Percentiles rank a stretch among this genome's conserved stretches.
phyloP scores from a whole-genome alignment of 2,797 vertebrate species.

The Chaetodon trifasciatus region DNA sequence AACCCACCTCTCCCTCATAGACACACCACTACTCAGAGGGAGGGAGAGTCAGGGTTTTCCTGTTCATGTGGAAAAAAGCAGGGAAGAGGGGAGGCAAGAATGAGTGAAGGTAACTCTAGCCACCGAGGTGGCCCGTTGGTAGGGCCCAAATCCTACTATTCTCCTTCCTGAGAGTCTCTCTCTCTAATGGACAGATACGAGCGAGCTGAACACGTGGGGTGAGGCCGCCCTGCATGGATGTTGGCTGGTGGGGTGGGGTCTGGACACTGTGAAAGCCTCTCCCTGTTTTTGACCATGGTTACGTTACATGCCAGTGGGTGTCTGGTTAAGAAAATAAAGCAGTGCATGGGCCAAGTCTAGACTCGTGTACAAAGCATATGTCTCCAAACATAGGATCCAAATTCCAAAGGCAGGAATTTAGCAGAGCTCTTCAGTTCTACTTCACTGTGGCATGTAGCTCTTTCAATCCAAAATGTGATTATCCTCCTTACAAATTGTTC shows the following conservation, averaged over 20 bases:
- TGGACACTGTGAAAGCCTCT: slow-evolving; percentile 48
- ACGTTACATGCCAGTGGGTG: slow-evolving; percentile 63
- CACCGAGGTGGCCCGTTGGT: slow-evolving; percentile 79
- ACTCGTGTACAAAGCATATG: slow-evolving; percentile 72
- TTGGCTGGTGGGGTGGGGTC: slow-evolving; percentile 49
- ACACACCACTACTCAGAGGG: slow-evolving; percentile 61
- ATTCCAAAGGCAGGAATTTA: slow-evolving; percentile 66
- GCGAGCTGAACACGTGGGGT: slow-evolving; percentile 40
- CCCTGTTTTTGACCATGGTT: slow-evolving; percentile 65
- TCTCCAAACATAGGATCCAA: slow-evolving; percentile 62
- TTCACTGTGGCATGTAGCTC: slow-evolving; percentile 45
- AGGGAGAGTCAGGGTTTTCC: slow-evolving; percentile 74
- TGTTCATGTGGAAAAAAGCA: slow-evolving; percentile 76
- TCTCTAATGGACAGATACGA: slow-evolving; percentile 38
- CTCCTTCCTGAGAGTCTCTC: slow-evolving; percentile 58
- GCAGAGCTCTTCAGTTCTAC: slow-evolving; percentile 48
- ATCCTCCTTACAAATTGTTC: slow-evolving; percentile 67
- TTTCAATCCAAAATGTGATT: slow-evolving; percentile 60
- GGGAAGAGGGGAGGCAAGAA: slow-evolving; percentile 62
- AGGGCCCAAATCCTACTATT: slow-evolving; percentile 65
- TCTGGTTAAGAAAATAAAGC: slow-evolving; percentile 76
- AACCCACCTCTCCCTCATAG: slow-evolving; percentile 59
- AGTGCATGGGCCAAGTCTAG: slow-evolving; percentile 52
- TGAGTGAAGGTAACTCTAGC: slow-evolving; percentile 81
- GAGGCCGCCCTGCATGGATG: slow-evolving; percentile 14